Evolutionary conservation across 2,888 invertebrate species (phyloP), one percentile per base, ranked within the genome.

Genomic region (Drosophila acutilabella): DNA sequence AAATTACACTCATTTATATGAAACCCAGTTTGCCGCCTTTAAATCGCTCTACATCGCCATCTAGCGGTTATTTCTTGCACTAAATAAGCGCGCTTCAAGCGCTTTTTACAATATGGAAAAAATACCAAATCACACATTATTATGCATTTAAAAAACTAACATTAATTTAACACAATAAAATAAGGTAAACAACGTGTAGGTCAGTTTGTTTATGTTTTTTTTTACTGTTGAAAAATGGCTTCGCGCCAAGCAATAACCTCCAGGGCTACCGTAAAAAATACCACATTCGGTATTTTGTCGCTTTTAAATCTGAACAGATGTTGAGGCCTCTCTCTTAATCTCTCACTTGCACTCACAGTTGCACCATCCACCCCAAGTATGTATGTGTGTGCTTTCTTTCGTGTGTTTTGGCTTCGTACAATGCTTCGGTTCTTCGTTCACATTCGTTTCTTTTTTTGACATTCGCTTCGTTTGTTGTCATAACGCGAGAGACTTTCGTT

Each of bases 401-500:
- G 33, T 18, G 44, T 36, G 52, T 52, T 14, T 57, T 36, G 30
- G 44, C 13, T 20, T 64, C 58, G 50, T 47, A 10, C 23, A 1
- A 1, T 36, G 51, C 45, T 45, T 57, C 57, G 51, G n/a, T 8
- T 20, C n/a, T n/a, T 18, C 57, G 58, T 47, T 30, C 30, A 2
- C 47, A 23, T 11, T 77, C 73, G 68, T 72, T 75, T 61, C 64
- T 73, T 69, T 38, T 59, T 54, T 64, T 58, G 61, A 47, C 38
- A 30, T 23, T 58, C 44, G 38, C 48, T 59, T 62, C 75, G 69
- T 68, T 75, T 75, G 75, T 75, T 75, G 78, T 78, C 75, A 75
- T 74, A 56, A 64, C 75, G 69, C 78, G 75, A 73, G 75, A 78
- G 51, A 76, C 76, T 65, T 62, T 78, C 74, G 44, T 62, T 65